Percentiles rank a stretch among this genome's conserved stretches.
phyloP scores from a whole-genome alignment of 2,797 vertebrate species.

The Spinus olivaceus region DNA sequence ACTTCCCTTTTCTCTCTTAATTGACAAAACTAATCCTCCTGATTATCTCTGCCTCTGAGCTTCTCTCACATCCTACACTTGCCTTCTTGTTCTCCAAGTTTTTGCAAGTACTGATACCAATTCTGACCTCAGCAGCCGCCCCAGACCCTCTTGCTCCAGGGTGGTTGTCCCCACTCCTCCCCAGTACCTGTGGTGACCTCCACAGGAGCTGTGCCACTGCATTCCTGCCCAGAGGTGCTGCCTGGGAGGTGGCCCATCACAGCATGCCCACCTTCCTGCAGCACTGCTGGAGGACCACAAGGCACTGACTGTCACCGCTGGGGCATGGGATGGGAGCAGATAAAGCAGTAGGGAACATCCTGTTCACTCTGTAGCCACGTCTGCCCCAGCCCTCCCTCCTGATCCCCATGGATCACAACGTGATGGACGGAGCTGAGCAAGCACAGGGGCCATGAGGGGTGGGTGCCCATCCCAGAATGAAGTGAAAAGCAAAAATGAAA shows the following conservation, averaged over 20 bases:
- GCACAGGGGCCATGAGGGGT: background rate
- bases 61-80: background rate
- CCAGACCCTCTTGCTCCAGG: background rate
- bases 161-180: background rate
- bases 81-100: background rate
- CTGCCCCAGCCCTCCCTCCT: background rate
- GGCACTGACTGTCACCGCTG: fast-evolving
- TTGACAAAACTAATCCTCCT: background rate
- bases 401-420: fast-evolving
- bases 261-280: background rate
- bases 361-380: background rate
- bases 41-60: background rate
- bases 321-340: fast-evolving
- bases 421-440: background rate
- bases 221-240: fast-evolving
- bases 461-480: background rate
- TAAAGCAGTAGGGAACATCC: fast-evolving
- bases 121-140: background rate
- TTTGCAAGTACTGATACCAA: background rate
- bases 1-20: constrained; percentile 5
- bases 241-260: fast-evolving
- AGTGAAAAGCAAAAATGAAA: background rate
- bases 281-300: fast-evolving
- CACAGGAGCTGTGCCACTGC: background rate
- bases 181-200: background rate